These are phyloP conservation scores for Saccopteryx bilineata DNA, from an alignment of 2,113 vertebrate genomes.

Conservation along the genomic window DNA sequence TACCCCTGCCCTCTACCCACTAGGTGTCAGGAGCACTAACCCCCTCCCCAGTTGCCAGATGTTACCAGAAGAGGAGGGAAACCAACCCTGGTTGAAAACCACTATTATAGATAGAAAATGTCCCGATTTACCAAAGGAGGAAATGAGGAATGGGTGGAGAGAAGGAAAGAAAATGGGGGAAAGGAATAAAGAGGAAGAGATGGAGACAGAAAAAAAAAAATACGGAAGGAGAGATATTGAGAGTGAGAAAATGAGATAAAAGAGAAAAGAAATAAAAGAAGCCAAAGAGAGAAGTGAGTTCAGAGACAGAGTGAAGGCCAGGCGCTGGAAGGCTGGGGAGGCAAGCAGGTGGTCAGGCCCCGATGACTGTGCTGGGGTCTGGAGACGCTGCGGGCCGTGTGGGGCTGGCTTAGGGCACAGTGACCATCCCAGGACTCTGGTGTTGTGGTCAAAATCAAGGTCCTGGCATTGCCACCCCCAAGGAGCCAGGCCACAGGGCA, in stretches of 20 bases:
- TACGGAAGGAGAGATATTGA: background rate
- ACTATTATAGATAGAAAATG: background rate
- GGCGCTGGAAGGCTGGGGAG: background rate
- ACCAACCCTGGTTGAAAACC: background rate
- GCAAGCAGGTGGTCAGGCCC: background rate
- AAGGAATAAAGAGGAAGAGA: background rate
- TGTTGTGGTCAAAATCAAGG: background rate
- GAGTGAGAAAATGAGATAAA: background rate
- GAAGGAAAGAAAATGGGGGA: background rate
- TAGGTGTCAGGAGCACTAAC: background rate
- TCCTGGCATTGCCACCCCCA: too few species aligned
- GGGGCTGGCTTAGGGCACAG: background rate
- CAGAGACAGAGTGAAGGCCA: background rate
- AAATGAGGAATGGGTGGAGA: background rate
- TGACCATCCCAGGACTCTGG: background rate
- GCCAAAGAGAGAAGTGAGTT: background rate
- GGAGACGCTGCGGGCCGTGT: accelerated
- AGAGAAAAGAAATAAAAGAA: background rate
- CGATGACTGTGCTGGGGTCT: background rate
- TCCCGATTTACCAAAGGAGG: constrained; percentile 17
- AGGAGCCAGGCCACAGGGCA: background rate
- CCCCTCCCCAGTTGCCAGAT: background rate
- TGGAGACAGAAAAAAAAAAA: background rate
- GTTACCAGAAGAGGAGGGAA: background rate
- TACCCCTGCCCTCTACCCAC: background rate